Evolutionary conservation across 64 coral and sea anemone species (phyloP).

Genomic region (Acropora tenuis): DNA sequence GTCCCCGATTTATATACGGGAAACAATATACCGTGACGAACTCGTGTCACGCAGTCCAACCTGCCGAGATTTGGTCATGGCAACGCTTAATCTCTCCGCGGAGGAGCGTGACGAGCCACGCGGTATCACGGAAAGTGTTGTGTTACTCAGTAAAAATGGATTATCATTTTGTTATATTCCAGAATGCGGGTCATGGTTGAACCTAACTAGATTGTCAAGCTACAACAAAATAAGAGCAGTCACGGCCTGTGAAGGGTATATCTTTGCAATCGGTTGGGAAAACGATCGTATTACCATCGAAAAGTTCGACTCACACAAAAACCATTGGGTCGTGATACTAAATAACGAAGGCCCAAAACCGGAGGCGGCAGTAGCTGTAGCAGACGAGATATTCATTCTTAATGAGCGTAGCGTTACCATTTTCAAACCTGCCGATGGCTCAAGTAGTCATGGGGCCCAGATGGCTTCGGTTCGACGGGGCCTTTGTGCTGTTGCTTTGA

Average conservation of each 20-base stretch:
- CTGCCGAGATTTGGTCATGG: constrained; percentile 2
- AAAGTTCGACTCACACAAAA: constrained; percentile 9
- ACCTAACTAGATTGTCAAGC: constrained; percentile 32
- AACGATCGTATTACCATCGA: constrained; percentile 39
- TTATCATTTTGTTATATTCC: constrained; percentile 2
- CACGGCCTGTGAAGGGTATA: background rate
- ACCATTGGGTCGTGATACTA: constrained; percentile 2
- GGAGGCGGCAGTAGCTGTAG: background rate
- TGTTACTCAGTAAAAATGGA: constrained; percentile 31
- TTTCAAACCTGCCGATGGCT: constrained; percentile 12
- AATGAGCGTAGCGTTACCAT: constrained; percentile 1
- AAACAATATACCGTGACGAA: constrained; percentile 18
- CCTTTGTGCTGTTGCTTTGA: constrained; percentile 5
- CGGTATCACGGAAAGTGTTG: constrained; percentile 34
- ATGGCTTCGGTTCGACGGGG: constrained; percentile 10
- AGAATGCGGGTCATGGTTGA: background rate
- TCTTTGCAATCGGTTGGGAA: constrained; percentile 28
- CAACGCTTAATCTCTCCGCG: background rate
- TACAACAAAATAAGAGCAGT: constrained; percentile 14
- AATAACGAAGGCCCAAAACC: background rate
- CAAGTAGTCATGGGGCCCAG: background rate
- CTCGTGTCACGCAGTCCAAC: constrained; percentile 21
- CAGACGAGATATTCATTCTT: background rate
- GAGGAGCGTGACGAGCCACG: constrained; percentile 50
- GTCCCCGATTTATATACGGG: background rate